Evolutionary conservation across 2,888 invertebrate genomes (phyloP).

Genomic region (Melitaea athalia): DNA sequence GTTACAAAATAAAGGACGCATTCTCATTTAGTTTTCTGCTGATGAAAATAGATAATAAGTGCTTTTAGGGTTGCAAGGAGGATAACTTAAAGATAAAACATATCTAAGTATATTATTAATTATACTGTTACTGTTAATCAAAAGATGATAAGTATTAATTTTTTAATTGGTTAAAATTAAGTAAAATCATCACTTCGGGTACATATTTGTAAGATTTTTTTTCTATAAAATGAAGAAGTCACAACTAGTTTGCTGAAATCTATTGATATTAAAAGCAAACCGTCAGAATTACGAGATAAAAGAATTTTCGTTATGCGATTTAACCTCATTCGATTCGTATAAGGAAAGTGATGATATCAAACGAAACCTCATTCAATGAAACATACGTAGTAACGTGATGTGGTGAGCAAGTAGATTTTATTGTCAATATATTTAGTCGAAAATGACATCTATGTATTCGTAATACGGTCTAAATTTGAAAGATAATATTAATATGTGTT

Average conservation of each 20-base stretch:
- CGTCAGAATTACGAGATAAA: conserved; percentile 13
- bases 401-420: conserved; percentile 21
- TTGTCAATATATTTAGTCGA: conserved; percentile 16
- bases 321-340: conserved; percentile 9
- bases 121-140: too few relatives aligned
- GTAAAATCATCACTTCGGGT: too few relatives aligned
- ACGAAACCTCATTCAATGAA: conserved; percentile 78
- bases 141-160: too few relatives aligned
- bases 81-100: too few relatives aligned
- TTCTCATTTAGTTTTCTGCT: too few relatives aligned
- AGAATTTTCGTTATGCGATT: conserved; percentile 12
- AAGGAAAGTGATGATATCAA: conserved; percentile 58
- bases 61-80: too few relatives aligned
- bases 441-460: conserved; percentile 13
- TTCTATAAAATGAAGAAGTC: neutral
- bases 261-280: conserved; percentile 46
- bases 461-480: conserved; percentile 20
- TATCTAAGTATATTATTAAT: too few relatives aligned
- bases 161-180: too few relatives aligned
- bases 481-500: conserved; percentile 23
- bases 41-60: too few relatives aligned
- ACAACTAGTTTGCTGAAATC: neutral
- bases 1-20: too few relatives aligned
- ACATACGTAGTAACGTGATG: conserved; percentile 70
- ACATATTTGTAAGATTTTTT: too few relatives aligned